A percentile compares a stretch with the other conserved stretches of the same genome.
phyloP scores from a whole-genome alignment of 2,888 invertebrate genomes.

The Cynaeus angustus region DNA sequence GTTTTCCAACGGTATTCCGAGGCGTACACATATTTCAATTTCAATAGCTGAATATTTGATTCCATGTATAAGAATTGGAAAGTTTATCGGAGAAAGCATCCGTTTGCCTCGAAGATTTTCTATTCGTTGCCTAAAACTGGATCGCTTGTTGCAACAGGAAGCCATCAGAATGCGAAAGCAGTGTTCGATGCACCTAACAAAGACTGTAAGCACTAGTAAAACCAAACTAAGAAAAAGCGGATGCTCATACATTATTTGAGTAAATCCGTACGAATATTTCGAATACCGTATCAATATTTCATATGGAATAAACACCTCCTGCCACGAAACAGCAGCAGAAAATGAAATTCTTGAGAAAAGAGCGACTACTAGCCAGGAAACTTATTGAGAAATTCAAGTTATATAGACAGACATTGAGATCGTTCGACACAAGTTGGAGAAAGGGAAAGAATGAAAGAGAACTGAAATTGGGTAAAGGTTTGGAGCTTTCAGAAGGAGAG shows the following conservation, averaged over 20 bases:
- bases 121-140: slow-evolving; percentile 53
- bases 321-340: slow-evolving; percentile 54
- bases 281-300: slow-evolving; percentile 35
- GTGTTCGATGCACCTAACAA: not conserved
- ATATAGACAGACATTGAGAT: slow-evolving; percentile 60
- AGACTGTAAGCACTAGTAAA: slow-evolving; percentile 11
- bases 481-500: slow-evolving; percentile 56
- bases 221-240: slow-evolving; percentile 2
- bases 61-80: slow-evolving; percentile 63
- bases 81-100: slow-evolving; percentile 65
- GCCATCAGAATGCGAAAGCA: slow-evolving; percentile 13
- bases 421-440: slow-evolving; percentile 53
- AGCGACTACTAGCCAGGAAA: slow-evolving; percentile 55
- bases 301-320: slow-evolving; percentile 42
- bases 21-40: slow-evolving; percentile 65
- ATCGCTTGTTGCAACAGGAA: slow-evolving; percentile 40
- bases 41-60: slow-evolving; percentile 64
- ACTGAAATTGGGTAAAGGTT: slow-evolving; percentile 61
- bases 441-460: slow-evolving; percentile 57
- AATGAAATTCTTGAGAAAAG: slow-evolving; percentile 59
- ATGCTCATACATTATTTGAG: slow-evolving; percentile 15
- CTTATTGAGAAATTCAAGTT: slow-evolving; percentile 62
- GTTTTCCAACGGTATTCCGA: slow-evolving; percentile 50
- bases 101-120: slow-evolving; percentile 62
- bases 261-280: slow-evolving; percentile 36